These are phyloP conservation scores for Hylaea fasciaria DNA, from an alignment of 2,888 invertebrate genomes.

Conservation along the genomic window DNA sequence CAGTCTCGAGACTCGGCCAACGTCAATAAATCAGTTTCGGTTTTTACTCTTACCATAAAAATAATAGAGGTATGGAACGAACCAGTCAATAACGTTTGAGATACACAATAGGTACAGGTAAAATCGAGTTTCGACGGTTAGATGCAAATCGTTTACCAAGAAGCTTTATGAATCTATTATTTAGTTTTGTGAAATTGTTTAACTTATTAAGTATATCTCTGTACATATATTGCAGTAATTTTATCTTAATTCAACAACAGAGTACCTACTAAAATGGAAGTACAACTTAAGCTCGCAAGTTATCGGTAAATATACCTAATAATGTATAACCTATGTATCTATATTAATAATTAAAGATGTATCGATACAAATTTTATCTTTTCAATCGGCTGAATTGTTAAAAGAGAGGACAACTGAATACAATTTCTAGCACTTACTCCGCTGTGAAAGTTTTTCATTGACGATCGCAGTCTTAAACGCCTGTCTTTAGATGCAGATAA, in stretches of 20 bases:
- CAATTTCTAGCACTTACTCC: conserved; percentile 19
- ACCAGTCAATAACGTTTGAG: conserved; percentile 1
- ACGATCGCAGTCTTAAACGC: conserved; percentile 7
- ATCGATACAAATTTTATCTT: conserved; percentile 26
- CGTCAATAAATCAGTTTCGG: conserved; percentile 57
- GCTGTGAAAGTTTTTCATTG: conserved; percentile 23
- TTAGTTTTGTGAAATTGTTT: no score
- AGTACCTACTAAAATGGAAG: conserved; percentile 1
- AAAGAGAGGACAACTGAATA: conserved; percentile 14
- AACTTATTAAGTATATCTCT: no score
- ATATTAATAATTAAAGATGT: no score
- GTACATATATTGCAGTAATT: neutral
- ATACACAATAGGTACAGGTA: neutral
- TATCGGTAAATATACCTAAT: conserved; percentile 29
- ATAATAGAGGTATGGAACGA: no score
- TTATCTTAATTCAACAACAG: neutral
- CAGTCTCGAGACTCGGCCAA: conserved; percentile 17
- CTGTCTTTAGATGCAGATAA: conserved; percentile 16
- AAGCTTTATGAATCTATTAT: no score
- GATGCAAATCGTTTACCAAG: no score
- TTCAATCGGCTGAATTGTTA: conserved; percentile 7
- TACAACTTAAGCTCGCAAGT: conserved; percentile 36
- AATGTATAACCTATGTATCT: no score
- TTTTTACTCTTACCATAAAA: conserved; percentile 48
- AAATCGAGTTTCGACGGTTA: no score